A percentile compares a stretch with the other conserved stretches of the same genome.
phyloP scores from a whole-genome alignment of 2,888 invertebrate genomes.

The Tetheella fluctuosa region DNA sequence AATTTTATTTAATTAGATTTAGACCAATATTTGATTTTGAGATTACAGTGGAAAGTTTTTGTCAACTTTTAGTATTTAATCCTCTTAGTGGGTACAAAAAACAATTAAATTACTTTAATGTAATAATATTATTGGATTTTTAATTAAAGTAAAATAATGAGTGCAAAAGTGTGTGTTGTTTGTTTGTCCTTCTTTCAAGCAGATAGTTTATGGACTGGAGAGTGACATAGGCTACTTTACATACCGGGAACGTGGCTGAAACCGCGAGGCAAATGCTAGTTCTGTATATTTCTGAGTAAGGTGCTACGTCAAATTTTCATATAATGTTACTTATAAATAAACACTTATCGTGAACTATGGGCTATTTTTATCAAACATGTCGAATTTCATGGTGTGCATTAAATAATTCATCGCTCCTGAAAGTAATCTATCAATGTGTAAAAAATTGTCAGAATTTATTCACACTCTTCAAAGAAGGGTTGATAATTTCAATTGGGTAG shows the following conservation, averaged over 20 bases:
- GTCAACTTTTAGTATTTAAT: conserved; percentile 1
- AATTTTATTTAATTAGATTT: conserved; percentile 34
- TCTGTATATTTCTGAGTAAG: too few relatives aligned
- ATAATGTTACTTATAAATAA: neutral
- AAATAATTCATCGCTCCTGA: neutral
- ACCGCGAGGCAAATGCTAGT: too few relatives aligned
- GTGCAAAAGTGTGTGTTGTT: too few relatives aligned
- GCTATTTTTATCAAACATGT: neutral
- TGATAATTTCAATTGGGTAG: neutral
- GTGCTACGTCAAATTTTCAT: too few relatives aligned
- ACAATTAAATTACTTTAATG: too few relatives aligned
- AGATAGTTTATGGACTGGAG: too few relatives aligned
- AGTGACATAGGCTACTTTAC: too few relatives aligned
- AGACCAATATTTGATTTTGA: conserved; percentile 30
- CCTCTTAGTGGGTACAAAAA: too few relatives aligned
- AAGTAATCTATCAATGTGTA: neutral
- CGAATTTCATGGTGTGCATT: neutral
- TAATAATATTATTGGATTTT: too few relatives aligned
- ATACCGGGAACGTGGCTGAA: too few relatives aligned
- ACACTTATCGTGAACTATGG: neutral
- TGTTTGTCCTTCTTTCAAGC: too few relatives aligned
- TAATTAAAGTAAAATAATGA: too few relatives aligned
- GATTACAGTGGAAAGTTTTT: neutral
- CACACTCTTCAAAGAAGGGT: neutral
- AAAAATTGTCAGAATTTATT: conserved; percentile 1